Evolutionary conservation across 2,113 vertebrate genomes (phyloP), one percentile per base, ranked within the genome.

Genomic region (Furnarius figulus): DNA sequence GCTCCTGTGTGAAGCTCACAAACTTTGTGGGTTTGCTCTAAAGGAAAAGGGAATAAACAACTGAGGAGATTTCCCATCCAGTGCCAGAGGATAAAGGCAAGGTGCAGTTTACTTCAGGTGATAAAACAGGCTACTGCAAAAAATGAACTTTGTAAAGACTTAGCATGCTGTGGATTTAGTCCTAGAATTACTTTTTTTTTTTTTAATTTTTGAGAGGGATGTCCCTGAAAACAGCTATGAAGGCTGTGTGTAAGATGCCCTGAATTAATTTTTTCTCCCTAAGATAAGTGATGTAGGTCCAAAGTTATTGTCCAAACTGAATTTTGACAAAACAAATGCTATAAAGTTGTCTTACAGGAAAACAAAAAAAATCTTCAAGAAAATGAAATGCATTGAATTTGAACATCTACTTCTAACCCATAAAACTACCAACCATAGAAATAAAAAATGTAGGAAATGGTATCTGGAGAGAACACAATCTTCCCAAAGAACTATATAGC

Each of bases 171-270:
- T 62, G 46, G 46, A 76, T 56, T 44, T 52, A 76, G 58, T 22
- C 8, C 14, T 16, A 53, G 44, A 56, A 50, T 28, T 30, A 13
- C 17, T 37, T 66, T 1, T 75, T 44, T 42, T 14, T 37, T 66
- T 1, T 75, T 44, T 42, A 42, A 42, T 42, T 42, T 28, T 16
- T 1, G 2, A 6, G 3, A 15, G 1, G 8, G 3, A 1, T 61
- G 17, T 58, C 42, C 42, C 46, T 71, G 23, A 40, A 77, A 94
- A 78, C 14, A 65, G 14, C 22, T 83, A 37, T 49, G 40, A 11
- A 65, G 13, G 19, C n/a, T 53, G 13, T 35, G 5, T 40, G 31
- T 53, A 67, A 73, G 21, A 80, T 80, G 53, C 10, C 15, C 22
- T 33, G 18, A 89, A 53, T 42, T 42, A 12, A 5, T 53, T 40